Conservation (phyloP, 2,797 vertebrate genomes). For the Psittacula derbiana region DNA sequence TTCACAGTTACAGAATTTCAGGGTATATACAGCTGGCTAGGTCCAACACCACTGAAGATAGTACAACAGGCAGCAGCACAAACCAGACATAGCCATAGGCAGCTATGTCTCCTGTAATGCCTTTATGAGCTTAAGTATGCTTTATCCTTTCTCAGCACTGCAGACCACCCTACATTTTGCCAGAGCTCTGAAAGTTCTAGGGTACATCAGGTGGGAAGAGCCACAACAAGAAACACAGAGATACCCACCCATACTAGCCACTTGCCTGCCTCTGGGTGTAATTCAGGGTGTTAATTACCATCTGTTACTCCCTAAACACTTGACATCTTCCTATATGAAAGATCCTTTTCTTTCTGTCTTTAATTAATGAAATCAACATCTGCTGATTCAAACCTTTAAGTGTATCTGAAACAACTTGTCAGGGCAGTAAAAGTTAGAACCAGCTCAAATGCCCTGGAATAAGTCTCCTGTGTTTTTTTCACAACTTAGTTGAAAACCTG, state of each 20-base stretch:
- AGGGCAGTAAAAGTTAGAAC: background rate
- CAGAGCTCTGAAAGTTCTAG: background rate
- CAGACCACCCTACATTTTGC: background rate
- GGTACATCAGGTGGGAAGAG: background rate
- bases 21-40: background rate
- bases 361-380: background rate
- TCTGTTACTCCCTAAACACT: background rate
- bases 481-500: background rate
- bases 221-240: background rate
- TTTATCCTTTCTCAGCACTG: background rate
- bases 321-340: background rate
- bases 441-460: background rate
- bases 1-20: background rate
- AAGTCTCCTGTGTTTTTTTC: background rate
- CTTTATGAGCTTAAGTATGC: background rate
- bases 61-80: background rate
- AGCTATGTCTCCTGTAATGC: background rate
- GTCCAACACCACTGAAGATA: accelerated
- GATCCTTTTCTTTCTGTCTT: background rate
- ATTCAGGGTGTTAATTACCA: background rate
- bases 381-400: background rate
- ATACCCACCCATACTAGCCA: background rate
- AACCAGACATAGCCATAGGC: accelerated
- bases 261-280: background rate
- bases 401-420: background rate